Percentiles rank a stretch among this genome's conserved stretches.
These are phyloP conservation scores for Mactra quadrangularis DNA, from an alignment of 1,140 invertebrate species.

Conservation along the genomic window DNA sequence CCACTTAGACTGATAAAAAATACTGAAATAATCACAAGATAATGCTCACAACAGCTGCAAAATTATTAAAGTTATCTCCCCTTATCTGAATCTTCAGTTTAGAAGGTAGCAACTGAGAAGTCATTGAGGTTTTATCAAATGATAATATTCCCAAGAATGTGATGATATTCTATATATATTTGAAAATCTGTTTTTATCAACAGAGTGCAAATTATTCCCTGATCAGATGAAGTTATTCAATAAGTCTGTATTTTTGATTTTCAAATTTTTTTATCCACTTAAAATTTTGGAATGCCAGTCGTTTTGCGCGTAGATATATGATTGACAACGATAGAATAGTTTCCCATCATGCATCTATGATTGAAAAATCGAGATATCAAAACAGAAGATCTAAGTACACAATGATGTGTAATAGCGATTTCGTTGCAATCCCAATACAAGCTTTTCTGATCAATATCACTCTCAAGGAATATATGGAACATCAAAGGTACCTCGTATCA, in stretches of 20 bases:
- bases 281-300: slow-evolving; percentile 17
- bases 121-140: slow-evolving; percentile 64
- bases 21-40: slow-evolving; percentile 58
- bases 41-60: slow-evolving; percentile 62
- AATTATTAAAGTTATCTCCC: slow-evolving; percentile 66
- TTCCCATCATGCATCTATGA: no score
- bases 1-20: slow-evolving; percentile 50
- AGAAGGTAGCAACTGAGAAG: slow-evolving; percentile 42
- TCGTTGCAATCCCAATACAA: no score
- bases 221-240: slow-evolving; percentile 11
- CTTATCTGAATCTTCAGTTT: slow-evolving; percentile 54
- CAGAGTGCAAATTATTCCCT: neutral
- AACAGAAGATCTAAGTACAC: no score
- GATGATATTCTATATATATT: slow-evolving; percentile 54
- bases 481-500: no score
- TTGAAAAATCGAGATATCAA: no score
- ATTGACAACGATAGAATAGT: no score
- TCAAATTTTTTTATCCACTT: slow-evolving; percentile 4
- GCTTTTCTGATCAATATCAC: no score
- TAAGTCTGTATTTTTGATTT: slow-evolving; percentile 18
- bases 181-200: slow-evolving; percentile 54
- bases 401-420: no score
- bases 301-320: no score
- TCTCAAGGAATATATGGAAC: no score
- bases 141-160: slow-evolving; percentile 57